phyloP scores from a whole-genome alignment of 2,113 vertebrate species.

The Rissa tridactyla region DNA sequence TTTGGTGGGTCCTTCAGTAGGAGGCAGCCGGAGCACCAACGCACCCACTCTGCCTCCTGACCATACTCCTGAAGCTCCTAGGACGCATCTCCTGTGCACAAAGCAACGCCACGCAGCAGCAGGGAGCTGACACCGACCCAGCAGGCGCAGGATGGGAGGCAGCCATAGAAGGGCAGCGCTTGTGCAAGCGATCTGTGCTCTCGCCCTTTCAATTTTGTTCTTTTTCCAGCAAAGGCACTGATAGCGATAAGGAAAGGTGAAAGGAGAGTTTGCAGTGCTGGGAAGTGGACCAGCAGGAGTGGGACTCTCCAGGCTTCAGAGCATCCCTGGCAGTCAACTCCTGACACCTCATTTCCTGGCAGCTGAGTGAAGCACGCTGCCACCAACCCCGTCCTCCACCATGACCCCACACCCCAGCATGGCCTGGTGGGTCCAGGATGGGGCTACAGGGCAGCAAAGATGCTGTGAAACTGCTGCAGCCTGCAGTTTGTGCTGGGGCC shows the following conservation, averaged over 20 bases:
- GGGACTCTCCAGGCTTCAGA: not conserved
- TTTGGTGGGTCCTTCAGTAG: not conserved
- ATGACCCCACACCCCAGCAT: not conserved
- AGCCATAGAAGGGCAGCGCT: not conserved
- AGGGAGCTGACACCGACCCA: accelerated
- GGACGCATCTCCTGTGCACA: not conserved
- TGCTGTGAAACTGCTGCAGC: not conserved
- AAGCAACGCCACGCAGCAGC: accelerated
- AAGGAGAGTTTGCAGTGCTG: not conserved
- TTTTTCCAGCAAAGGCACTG: not conserved
- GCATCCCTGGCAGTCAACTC: not conserved
- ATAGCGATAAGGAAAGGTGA: not conserved
- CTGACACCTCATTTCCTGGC: not conserved
- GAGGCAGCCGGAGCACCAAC: not conserved
- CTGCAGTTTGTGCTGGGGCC: not conserved
- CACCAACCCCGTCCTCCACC: not conserved
- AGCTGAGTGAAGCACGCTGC: not conserved
- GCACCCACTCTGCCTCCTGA: not conserved
- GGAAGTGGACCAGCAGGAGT: not conserved
- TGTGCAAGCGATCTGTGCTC: accelerated
- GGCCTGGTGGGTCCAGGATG: not conserved
- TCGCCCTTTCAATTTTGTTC: not conserved
- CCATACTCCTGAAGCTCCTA: accelerated
- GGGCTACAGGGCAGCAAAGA: not conserved
- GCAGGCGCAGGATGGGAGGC: not conserved